A percentile compares a stretch with the other conserved stretches of the same genome.
Conservation (phyloP, 2,888 invertebrate genomes). For the Drosophila fulvimacula region DNA sequence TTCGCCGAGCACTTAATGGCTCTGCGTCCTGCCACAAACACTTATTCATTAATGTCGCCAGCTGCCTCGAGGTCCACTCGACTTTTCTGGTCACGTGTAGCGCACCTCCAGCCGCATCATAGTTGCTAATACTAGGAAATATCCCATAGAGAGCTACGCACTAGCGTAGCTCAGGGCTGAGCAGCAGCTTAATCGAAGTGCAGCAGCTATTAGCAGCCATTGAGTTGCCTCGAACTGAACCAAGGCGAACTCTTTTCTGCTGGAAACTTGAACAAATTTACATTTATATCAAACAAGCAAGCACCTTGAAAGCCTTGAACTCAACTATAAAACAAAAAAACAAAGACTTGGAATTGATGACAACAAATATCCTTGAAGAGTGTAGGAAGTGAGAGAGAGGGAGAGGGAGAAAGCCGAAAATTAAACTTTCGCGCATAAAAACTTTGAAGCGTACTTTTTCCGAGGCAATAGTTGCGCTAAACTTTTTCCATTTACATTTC, state of each 20-base stretch:
- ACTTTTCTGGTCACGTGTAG: slow-evolving; percentile 7
- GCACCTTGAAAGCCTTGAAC: neutral
- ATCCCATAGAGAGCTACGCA: slow-evolving; percentile 39
- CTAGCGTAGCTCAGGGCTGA: no score
- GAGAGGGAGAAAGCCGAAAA: neutral
- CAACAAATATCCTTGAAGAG: slow-evolving; percentile 3
- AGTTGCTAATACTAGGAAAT: slow-evolving; percentile 32
- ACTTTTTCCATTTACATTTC: slow-evolving; percentile 11
- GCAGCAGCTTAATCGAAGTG: slow-evolving; percentile 9
- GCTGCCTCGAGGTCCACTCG: slow-evolving; percentile 20
- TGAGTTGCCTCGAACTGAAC: neutral
- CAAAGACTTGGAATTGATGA: slow-evolving; percentile 3
- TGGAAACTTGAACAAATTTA: neutral
- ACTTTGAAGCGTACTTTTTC: slow-evolving; percentile 10
- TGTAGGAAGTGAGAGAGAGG: neutral
- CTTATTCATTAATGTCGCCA: slow-evolving; percentile 32
- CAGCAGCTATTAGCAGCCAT: neutral
- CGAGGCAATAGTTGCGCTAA: slow-evolving; percentile 1
- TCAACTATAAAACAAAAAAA: neutral
- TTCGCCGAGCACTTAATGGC: slow-evolving; percentile 55
- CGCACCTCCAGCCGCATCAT: slow-evolving; percentile 17
- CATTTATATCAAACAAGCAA: neutral
- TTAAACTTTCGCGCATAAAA: slow-evolving; percentile 18
- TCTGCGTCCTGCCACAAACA: slow-evolving; percentile 25
- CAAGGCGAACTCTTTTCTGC: neutral